phyloP scores from a whole-genome alignment of 2,113 vertebrate species.

The Geothlypis trichas region DNA sequence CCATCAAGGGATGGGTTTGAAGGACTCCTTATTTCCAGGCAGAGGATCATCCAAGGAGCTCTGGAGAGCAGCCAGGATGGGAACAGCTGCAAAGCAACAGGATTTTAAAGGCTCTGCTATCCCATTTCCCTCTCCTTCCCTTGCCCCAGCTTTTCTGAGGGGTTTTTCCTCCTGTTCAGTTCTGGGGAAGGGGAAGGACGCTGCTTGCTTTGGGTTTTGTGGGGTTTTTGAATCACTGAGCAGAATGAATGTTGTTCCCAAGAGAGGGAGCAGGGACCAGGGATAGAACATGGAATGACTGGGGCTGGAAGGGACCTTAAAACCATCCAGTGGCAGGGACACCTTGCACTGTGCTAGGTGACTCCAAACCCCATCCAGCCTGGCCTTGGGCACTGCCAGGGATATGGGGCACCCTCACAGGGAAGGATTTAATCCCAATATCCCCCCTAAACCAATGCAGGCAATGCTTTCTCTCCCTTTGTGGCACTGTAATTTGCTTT shows the following conservation, averaged over 20 bases:
- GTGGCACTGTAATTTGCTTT: not conserved
- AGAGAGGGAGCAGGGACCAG: not conserved
- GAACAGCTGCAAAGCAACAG: conserved; percentile 34
- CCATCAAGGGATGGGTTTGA: not conserved
- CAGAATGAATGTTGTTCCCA: not conserved
- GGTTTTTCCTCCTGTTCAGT: not conserved
- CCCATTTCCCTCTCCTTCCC: not conserved
- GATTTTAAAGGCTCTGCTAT: not conserved
- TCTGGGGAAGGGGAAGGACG: not conserved
- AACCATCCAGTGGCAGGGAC: not conserved
- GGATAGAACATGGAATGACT: too few species aligned
- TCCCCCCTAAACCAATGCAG: not conserved
- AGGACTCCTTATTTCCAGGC: not conserved
- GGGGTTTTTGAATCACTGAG: not conserved
- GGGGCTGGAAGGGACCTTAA: not conserved
- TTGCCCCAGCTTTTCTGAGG: not conserved
- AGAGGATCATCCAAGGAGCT: not conserved
- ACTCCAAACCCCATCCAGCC: not conserved
- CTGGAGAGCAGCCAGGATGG: conserved; percentile 11
- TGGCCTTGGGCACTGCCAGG: not conserved
- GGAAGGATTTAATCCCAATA: not conserved
- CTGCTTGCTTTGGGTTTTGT: not conserved
- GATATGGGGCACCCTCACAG: not conserved
- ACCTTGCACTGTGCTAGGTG: fast-evolving
- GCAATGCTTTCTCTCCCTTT: not conserved